phyloP scores from a whole-genome alignment of 2,797 vertebrate genomes.

The Chelonia mydas region DNA sequence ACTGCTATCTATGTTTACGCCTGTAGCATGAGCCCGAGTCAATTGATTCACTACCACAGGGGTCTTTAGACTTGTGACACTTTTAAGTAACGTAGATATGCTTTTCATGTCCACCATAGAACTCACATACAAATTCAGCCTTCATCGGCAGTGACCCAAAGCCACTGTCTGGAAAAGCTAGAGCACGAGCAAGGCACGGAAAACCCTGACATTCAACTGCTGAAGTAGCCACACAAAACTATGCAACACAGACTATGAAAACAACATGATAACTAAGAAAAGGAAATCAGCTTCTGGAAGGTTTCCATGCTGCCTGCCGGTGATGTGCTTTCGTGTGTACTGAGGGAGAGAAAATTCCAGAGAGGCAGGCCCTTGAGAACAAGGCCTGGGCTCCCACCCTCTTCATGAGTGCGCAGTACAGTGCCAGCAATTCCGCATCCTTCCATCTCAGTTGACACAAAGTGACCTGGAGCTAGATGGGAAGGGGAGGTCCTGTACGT shows the following conservation, averaged over 20 bases:
- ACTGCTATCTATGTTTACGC: not conserved
- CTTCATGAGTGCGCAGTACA: accelerated
- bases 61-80: not conserved
- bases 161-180: not conserved
- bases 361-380: not conserved
- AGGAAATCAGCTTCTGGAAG: not conserved
- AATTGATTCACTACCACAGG: not conserved
- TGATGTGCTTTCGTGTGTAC: not conserved
- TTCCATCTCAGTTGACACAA: not conserved
- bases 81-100: not conserved
- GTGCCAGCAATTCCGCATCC: not conserved
- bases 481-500: not conserved
- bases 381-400: not conserved
- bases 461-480: not conserved
- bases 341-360: not conserved
- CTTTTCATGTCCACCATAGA: not conserved
- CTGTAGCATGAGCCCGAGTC: no score
- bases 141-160: not conserved
- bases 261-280: not conserved
- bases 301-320: not conserved
- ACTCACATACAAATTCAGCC: not conserved
- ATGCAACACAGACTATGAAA: accelerated
- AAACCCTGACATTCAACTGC: not conserved
- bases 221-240: not conserved
- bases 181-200: not conserved